phyloP scores from a whole-genome alignment of 2,888 invertebrate genomes.

The Myopa testacea region DNA sequence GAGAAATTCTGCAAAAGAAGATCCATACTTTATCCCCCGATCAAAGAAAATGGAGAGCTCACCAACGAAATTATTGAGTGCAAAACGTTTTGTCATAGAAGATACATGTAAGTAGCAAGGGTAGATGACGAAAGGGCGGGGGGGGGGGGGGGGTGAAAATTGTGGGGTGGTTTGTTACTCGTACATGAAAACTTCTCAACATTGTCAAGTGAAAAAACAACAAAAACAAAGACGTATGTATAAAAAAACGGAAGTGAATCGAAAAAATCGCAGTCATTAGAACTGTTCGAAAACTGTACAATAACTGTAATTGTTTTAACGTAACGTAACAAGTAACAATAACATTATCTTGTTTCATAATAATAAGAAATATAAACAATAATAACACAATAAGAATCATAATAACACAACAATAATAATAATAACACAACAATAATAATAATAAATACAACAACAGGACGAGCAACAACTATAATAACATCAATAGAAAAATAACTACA shows the following conservation, averaged over 20 bases:
- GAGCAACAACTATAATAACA: neutral
- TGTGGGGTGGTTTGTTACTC: neutral
- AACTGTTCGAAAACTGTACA: neutral
- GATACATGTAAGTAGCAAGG: slow-evolving; percentile 60
- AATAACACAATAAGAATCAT: no score
- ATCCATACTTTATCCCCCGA: no score
- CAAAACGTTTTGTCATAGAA: slow-evolving; percentile 62
- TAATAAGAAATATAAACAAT: no score
- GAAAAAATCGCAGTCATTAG: neutral
- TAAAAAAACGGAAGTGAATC: neutral
- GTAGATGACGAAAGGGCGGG: neutral
- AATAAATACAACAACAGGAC: neutral
- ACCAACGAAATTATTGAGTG: slow-evolving; percentile 52
- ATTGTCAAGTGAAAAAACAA: neutral
- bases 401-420: neutral
- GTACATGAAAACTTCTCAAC: neutral
- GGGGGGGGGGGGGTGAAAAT: neutral
- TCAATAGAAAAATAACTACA: neutral
- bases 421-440: no score
- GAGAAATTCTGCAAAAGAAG: no score
- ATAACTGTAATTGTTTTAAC: neutral
- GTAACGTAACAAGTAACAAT: neutral
- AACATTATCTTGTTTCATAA: neutral
- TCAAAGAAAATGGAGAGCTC: slow-evolving; percentile 50
- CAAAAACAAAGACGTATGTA: neutral